phyloP scores from a whole-genome alignment of 2,888 invertebrate genomes.

The Lasioglossum zephyrum region DNA sequence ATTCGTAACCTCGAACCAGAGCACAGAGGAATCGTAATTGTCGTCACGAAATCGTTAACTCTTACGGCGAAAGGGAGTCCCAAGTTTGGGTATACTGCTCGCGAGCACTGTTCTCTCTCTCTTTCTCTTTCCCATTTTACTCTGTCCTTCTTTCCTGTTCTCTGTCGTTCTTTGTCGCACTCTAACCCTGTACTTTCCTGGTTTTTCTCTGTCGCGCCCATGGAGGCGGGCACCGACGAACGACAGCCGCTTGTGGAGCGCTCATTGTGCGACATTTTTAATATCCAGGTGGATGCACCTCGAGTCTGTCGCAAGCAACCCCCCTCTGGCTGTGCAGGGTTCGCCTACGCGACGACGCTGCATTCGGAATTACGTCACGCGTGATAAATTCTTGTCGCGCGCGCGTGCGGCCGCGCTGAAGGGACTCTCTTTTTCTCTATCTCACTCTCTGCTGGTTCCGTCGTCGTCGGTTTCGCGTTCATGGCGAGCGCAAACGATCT shows the following conservation, averaged over 20 bases:
- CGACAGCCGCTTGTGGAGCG: slow-evolving; percentile 70
- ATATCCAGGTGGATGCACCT: slow-evolving; percentile 81
- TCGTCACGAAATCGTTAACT: slow-evolving; percentile 76
- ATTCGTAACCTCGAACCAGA: slow-evolving; percentile 56
- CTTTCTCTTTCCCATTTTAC: not conserved
- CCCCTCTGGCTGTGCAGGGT: slow-evolving; percentile 20
- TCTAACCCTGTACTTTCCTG: not conserved
- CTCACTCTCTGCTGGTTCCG: not conserved
- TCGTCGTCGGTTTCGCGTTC: slow-evolving; percentile 48
- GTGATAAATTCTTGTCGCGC: slow-evolving; percentile 72
- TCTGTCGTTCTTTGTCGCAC: not conserved
- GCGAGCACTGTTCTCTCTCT: slow-evolving; percentile 13
- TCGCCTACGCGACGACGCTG: slow-evolving; percentile 50
- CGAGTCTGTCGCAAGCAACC: slow-evolving; percentile 67
- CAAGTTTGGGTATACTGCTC: slow-evolving; percentile 29
- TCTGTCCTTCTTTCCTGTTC: not conserved
- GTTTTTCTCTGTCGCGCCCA: not conserved
- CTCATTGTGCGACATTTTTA: slow-evolving; percentile 78
- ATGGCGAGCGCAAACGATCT: slow-evolving; percentile 63
- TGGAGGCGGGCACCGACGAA: slow-evolving; percentile 50
- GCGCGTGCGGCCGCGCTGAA: slow-evolving; percentile 31
- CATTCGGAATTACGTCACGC: slow-evolving; percentile 76
- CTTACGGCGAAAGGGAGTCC: slow-evolving; percentile 71
- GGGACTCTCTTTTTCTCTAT: slow-evolving; percentile 22
- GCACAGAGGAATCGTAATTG: slow-evolving; percentile 71